phyloP scores from a whole-genome alignment of 2,888 invertebrate species.

The Meteorus colon region DNA sequence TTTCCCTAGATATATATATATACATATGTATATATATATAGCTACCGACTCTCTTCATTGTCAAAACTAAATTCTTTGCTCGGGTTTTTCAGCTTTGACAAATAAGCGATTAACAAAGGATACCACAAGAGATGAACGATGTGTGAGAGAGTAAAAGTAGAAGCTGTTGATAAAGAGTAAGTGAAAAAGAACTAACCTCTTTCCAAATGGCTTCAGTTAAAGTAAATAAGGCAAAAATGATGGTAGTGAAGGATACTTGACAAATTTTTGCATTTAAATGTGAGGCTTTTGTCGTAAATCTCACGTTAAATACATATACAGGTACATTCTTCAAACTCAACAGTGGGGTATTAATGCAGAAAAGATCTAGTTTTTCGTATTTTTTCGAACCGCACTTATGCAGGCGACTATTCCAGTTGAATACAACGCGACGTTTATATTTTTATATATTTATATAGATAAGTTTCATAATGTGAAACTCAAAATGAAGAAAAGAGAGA shows the following conservation, averaged over 20 bases:
- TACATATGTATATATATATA: not conserved
- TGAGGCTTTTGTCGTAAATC: slow-evolving; percentile 1
- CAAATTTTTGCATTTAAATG: slow-evolving; percentile 21
- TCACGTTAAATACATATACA: slow-evolving; percentile 11
- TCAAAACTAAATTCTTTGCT: slow-evolving; percentile 36
- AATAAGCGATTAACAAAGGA: slow-evolving; percentile 47
- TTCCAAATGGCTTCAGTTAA: slow-evolving; percentile 25
- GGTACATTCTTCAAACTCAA: slow-evolving; percentile 3
- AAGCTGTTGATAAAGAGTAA: not conserved
- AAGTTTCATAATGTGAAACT: not conserved
- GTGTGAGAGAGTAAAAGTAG: slow-evolving; percentile 4
- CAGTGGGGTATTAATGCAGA: slow-evolving; percentile 5
- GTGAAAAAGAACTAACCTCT: slow-evolving; percentile 12
- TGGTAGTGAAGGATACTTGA: slow-evolving; percentile 14
- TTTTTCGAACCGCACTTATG: not conserved
- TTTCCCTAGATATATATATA: not conserved
- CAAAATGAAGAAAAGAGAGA: not conserved
- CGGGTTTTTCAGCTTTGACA: slow-evolving; percentile 42
- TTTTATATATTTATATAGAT: not conserved
- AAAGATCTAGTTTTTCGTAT: slow-evolving; percentile 6
- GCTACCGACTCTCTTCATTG: slow-evolving; percentile 40
- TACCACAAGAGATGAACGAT: slow-evolving; percentile 15
- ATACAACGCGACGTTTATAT: not conserved
- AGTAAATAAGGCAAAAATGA: slow-evolving; percentile 36
- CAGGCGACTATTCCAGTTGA: not conserved